Evolutionary conservation across 2,113 vertebrate genomes (phyloP), one percentile per base, ranked within the genome.

Genomic region (Mastomys coucha): DNA sequence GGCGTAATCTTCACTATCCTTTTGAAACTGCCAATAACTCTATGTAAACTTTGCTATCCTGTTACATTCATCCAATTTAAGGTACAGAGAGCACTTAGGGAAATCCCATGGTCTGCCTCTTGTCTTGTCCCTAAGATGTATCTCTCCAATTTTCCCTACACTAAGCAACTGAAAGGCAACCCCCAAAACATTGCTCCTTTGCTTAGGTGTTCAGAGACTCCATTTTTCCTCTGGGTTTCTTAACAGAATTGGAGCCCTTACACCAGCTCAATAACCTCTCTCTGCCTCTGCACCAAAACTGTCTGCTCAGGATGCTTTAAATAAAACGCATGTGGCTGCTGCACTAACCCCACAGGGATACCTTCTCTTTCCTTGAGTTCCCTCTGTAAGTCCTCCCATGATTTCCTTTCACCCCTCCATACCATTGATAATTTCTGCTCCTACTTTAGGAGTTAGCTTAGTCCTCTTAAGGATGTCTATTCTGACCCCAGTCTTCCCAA

Each of bases 231-330:
- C 56, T 42, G 49, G 60, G n/a, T 60, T 70, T 31, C 22, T 49
- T 88, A 63, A 19, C 51, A 31, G 51, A 45, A 20, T 20, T 12
- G 16, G 49, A 39, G 36, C 33, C 45, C 33, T 72, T 26, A 10
- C 14, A 53, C 7, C 9, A 8, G 67, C 22, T 13, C 17, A 12
- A 19, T 28, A 67, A 51, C 58, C 14, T 45, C 65, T 19, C 28
- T 11, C 9, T 24, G 1, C 4, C 11, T 16, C 39, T n/a, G 24
- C 1, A 28, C 65, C 58, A 26, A 1, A 11, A 7, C 0, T 12
- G 45, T 20, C 51, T 1, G 5, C 53, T 93, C 58, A 28, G 28
- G 91, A 67, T 19, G 14, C 22, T 2, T 51, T 51, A 33, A 70
- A 12, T 36, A 60, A 70, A 95, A 86, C 19, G 13, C 67, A 33